These are phyloP conservation scores for Brachypalpus laphriformis DNA, from an alignment of 2,888 invertebrate species.

Conservation along the genomic window DNA sequence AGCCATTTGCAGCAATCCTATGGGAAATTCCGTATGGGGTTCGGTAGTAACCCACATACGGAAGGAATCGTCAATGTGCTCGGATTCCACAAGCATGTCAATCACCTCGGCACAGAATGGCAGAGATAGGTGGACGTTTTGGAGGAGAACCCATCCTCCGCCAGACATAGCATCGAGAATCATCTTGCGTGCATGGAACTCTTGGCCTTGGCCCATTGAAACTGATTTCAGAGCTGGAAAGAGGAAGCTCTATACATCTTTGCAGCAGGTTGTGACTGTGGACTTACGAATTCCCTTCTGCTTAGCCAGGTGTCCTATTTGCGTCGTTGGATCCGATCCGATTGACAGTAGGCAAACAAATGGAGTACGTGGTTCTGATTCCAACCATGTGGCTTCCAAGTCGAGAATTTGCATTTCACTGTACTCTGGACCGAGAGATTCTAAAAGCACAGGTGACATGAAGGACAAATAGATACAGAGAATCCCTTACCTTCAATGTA, in stretches of 20 bases:
- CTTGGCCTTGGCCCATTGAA: slow-evolving; percentile 99
- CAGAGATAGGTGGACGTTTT: slow-evolving; percentile 97
- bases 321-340: slow-evolving; percentile 98
- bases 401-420: slow-evolving; percentile 96
- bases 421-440: slow-evolving; percentile 93
- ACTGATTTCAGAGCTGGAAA: slow-evolving; percentile 89
- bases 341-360: slow-evolving; percentile 96
- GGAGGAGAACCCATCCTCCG: slow-evolving; percentile 97
- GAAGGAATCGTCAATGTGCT: slow-evolving; percentile 91
- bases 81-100: slow-evolving; percentile 93
- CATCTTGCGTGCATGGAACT: slow-evolving; percentile 91
- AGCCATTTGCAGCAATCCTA: slow-evolving; percentile 93
- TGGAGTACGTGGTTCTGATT: slow-evolving; percentile 94
- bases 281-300: slow-evolving; percentile 91
- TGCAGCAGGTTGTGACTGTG: background rate
- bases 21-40: slow-evolving; percentile 96
- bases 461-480: too few relatives aligned
- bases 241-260: background rate
- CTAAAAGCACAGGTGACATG: slow-evolving; percentile 80
- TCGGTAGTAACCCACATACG: slow-evolving; percentile 97
- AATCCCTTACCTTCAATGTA: slow-evolving; percentile 90
- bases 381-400: slow-evolving; percentile 94
- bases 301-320: slow-evolving; percentile 94
- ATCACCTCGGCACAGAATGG: slow-evolving; percentile 96
- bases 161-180: slow-evolving; percentile 90